Conservation (phyloP, 2,113 vertebrate species). For the Sporophila hypoxantha region DNA sequence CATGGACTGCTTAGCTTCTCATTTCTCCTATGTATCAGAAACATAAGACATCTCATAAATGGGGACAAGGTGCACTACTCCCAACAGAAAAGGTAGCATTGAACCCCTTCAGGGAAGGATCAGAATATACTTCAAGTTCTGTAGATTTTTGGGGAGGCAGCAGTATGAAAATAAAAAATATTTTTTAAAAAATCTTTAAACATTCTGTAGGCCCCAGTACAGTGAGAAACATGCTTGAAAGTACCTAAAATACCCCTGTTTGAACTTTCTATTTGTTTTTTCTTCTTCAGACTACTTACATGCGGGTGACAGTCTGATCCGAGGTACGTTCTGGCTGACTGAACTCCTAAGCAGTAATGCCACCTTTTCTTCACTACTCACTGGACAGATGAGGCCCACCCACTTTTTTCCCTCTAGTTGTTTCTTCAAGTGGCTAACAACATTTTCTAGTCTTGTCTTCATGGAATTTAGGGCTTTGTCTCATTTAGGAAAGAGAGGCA, state of each 20-base stretch:
- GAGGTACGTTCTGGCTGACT: neutral
- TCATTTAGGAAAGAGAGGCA: neutral
- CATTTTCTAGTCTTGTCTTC: neutral
- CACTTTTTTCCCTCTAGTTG: neutral
- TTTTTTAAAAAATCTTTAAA: neutral
- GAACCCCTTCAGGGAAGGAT: rapidly evolving
- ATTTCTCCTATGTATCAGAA: neutral
- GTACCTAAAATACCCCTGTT: neutral
- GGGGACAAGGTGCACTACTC: neutral
- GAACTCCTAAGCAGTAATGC: neutral
- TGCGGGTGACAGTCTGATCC: neutral
- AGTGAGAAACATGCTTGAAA: neutral
- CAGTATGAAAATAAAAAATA: neutral
- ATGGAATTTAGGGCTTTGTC: neutral
- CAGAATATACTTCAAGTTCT: neutral
- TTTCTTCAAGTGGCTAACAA: neutral
- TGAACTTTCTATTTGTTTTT: rapidly evolving
- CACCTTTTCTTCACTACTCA: neutral
- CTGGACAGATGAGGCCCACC: neutral
- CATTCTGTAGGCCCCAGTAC: neutral
- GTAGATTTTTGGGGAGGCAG: neutral
- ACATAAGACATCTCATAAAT: neutral
- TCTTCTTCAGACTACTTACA: neutral
- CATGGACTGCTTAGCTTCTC: neutral
- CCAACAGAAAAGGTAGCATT: neutral